A percentile compares a stretch with the other conserved stretches of the same genome.
Evolutionary conservation across 1,140 invertebrate genomes (phyloP).

Genomic region (Proales similis): DNA sequence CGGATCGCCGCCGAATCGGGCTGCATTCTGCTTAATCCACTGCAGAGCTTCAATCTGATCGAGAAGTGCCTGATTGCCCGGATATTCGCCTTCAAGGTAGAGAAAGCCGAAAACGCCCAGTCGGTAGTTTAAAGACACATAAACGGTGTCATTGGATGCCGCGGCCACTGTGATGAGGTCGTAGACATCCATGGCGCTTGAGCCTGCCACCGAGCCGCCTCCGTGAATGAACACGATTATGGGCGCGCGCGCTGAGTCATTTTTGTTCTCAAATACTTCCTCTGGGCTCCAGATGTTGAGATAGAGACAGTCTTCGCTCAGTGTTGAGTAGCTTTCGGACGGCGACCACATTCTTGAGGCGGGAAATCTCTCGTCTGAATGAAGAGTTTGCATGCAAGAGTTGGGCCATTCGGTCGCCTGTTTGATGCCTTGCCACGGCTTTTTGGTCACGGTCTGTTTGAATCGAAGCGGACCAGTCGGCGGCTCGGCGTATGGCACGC

Average conservation of each 20-base stretch:
- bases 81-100: constrained; percentile 37
- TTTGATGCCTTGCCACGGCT: constrained; percentile 1
- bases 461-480: constrained; percentile 34
- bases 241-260: no score
- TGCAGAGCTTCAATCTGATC: constrained; percentile 67
- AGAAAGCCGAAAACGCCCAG: constrained; percentile 45
- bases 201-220: constrained; percentile 37
- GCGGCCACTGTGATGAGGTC: constrained; percentile 42
- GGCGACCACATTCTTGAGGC: neutral
- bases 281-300: neutral
- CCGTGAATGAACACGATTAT: constrained; percentile 41
- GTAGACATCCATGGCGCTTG: constrained; percentile 13
- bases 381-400: constrained; percentile 22
- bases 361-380: neutral
- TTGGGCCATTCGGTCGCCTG: constrained; percentile 18
- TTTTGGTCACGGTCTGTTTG: constrained; percentile 1
- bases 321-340: neutral
- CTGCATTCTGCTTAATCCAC: constrained; percentile 59
- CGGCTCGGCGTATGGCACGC: constrained; percentile 38
- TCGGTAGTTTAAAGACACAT: constrained; percentile 50
- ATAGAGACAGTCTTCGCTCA: constrained; percentile 22
- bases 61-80: constrained; percentile 39
- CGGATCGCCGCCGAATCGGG: constrained; percentile 43
- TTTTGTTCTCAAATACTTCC: neutral
- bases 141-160: constrained; percentile 43